These are phyloP conservation scores for Temnothorax ravouxi DNA, from an alignment of 2,888 invertebrate genomes.

Conservation along the genomic window DNA sequence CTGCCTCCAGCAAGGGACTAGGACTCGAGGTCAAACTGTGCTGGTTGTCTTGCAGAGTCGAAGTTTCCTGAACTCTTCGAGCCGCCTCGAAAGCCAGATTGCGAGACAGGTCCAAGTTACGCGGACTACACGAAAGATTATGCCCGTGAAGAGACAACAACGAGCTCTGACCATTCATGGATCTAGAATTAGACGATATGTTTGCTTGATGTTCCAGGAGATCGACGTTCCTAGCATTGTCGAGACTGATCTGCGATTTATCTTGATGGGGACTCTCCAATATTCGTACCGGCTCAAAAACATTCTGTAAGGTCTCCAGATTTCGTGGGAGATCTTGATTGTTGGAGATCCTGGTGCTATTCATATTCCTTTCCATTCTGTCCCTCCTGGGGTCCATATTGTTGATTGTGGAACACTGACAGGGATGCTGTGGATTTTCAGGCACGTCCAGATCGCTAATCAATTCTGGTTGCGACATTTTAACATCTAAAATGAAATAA, in stretches of 20 bases:
- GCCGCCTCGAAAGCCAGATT: constrained; percentile 77
- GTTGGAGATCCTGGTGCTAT: constrained; percentile 72
- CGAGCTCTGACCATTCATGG: constrained; percentile 68
- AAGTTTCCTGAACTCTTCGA: constrained; percentile 74
- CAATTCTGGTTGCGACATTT: constrained; percentile 76
- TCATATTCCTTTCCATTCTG: constrained; percentile 72
- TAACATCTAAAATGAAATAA: constrained; percentile 65
- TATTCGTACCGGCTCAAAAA: constrained; percentile 77
- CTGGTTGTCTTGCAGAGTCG: constrained; percentile 71
- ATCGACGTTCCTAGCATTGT: constrained; percentile 69
- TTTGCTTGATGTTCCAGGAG: constrained; percentile 70
- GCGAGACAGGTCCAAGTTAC: constrained; percentile 75
- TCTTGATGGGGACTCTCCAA: constrained; percentile 75
- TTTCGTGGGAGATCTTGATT: constrained; percentile 73
- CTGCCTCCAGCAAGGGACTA: constrained; percentile 72
- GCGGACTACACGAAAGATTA: constrained; percentile 74
- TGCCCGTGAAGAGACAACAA: constrained; percentile 71
- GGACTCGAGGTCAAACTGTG: constrained; percentile 75
- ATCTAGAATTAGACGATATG: constrained; percentile 64
- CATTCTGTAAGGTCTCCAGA: constrained; percentile 74
- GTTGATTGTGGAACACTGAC: constrained; percentile 77
- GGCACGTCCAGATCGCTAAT: constrained; percentile 73
- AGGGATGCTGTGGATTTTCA: constrained; percentile 75
- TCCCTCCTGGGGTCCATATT: constrained; percentile 75
- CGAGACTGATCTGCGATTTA: constrained; percentile 73